Percentiles rank a stretch among this genome's conserved stretches.
Evolutionary conservation across 2,113 vertebrate genomes (phyloP).

Genomic region (Cranoglanis bouderius): DNA sequence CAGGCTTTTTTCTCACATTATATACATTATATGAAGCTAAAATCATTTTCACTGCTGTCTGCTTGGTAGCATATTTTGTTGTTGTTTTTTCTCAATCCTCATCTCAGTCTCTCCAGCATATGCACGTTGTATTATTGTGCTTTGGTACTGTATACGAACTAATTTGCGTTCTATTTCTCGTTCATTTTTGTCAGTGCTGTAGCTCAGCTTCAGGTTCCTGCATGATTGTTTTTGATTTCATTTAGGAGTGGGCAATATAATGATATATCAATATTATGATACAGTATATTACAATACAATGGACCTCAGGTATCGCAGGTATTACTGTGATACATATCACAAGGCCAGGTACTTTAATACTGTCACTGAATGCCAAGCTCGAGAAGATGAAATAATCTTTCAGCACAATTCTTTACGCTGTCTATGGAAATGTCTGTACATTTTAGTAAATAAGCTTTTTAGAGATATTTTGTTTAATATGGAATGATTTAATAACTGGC

Average conservation of each 20-base stretch:
- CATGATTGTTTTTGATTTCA: background rate
- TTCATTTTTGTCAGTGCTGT: background rate
- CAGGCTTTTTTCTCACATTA: background rate
- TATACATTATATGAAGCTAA: background rate
- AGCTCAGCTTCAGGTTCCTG: background rate
- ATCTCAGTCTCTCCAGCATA: background rate
- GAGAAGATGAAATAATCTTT: background rate
- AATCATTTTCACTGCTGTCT: background rate
- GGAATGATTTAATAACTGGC: background rate
- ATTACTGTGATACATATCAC: background rate
- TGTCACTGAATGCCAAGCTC: background rate
- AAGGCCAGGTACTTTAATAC: background rate
- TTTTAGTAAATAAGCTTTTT: background rate
- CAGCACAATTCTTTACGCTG: background rate
- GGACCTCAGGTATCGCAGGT: background rate
- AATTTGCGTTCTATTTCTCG: background rate
- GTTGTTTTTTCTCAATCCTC: background rate
- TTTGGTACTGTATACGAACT: background rate
- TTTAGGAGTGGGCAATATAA: slow-evolving; percentile 11
- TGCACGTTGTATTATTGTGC: background rate
- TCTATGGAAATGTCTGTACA: background rate
- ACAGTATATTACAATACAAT: background rate
- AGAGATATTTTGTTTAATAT: background rate
- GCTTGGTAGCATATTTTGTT: background rate
- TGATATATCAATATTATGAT: background rate